These are phyloP conservation scores for Metallyticus violacea DNA, from an alignment of 2,888 invertebrate genomes.

Conservation along the genomic window DNA sequence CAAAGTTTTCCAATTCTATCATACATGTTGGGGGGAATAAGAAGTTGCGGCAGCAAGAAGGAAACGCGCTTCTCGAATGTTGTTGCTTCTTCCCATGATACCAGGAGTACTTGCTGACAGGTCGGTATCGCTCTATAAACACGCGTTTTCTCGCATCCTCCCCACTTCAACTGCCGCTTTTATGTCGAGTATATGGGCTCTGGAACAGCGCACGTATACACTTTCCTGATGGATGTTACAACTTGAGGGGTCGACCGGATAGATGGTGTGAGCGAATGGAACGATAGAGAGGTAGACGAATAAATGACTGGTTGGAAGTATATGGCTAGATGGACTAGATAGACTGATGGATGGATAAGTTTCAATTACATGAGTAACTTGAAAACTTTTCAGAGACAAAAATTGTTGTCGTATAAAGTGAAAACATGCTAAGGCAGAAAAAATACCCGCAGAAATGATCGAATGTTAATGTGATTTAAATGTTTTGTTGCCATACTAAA, in stretches of 20 bases:
- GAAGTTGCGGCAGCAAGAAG: not conserved
- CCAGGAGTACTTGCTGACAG: not conserved
- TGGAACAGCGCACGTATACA: not conserved
- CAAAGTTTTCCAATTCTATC: not conserved
- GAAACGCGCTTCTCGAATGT: not conserved
- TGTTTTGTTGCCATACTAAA: no score
- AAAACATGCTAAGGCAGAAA: no score
- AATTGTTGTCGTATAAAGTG: no score
- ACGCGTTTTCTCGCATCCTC: not conserved
- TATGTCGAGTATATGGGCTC: not conserved
- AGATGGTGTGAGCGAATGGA: no score
- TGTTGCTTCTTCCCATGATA: not conserved
- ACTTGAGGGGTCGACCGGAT: not conserved
- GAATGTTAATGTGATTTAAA: no score
- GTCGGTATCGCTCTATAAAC: not conserved
- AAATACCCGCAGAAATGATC: no score
- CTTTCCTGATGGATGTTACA: not conserved
- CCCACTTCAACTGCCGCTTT: not conserved
- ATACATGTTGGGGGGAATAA: not conserved
- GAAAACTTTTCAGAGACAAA: no score
- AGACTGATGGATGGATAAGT: no score
- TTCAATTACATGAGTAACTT: no score
- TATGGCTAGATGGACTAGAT: no score
- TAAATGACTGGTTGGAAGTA: not conserved
- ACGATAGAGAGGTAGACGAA: not conserved